A percentile compares a stretch with the other conserved stretches of the same genome.
Conservation (phyloP, 2,888 invertebrate genomes). For the Alloplasta piceator region DNA sequence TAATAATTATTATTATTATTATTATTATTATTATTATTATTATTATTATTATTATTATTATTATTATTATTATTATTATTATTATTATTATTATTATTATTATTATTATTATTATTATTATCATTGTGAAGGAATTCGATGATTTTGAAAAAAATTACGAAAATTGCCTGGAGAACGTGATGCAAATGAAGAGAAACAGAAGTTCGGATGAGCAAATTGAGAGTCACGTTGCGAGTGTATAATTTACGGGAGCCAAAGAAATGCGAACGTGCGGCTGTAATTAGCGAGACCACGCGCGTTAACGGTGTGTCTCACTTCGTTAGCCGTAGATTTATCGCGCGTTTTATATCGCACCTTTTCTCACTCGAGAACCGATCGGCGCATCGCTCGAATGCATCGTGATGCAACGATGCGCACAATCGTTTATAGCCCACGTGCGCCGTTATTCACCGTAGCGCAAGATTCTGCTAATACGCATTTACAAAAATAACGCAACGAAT, state of each 20-base stretch:
- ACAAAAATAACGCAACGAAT: neutral
- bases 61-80: too few species aligned
- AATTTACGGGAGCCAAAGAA: slow-evolving; percentile 55
- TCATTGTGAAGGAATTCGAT: too few species aligned
- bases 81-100: too few species aligned
- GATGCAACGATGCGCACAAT: slow-evolving; percentile 33
- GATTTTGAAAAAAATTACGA: too few species aligned
- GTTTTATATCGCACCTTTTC: slow-evolving; percentile 42
- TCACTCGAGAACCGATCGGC: slow-evolving; percentile 5
- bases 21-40: too few species aligned
- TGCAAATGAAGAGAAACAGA: slow-evolving; percentile 27
- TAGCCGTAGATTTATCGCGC: slow-evolving; percentile 67
- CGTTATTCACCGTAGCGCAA: neutral
- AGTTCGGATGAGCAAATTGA: slow-evolving; percentile 14
- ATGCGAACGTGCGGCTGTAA: slow-evolving; percentile 53
- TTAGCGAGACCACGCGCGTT: slow-evolving; percentile 63
- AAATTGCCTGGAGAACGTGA: too few species aligned
- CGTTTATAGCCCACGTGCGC: slow-evolving; percentile 12
- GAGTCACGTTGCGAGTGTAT: slow-evolving; percentile 42
- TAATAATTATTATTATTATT: too few species aligned
- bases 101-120: too few species aligned
- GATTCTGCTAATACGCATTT: neutral
- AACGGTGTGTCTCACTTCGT: slow-evolving; percentile 64
- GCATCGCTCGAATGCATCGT: slow-evolving; percentile 25
- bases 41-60: too few species aligned